These are phyloP conservation scores for Geococcyx californianus DNA, from an alignment of 2,113 vertebrate genomes.

Conservation along the genomic window DNA sequence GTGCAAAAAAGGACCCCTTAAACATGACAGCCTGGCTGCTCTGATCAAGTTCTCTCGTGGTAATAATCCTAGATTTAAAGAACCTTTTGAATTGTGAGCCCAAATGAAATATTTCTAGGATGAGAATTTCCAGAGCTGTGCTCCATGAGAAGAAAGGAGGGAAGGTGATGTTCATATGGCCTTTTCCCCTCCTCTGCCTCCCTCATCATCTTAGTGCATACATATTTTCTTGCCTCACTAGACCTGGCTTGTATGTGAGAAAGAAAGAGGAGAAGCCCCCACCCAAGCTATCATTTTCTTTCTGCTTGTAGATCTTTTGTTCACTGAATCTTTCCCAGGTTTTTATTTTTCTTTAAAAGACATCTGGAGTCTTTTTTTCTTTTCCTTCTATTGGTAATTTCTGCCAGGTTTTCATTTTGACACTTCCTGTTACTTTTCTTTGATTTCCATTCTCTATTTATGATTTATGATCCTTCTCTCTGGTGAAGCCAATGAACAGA, in stretches of 20 bases:
- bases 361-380: constrained; percentile 63
- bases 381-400: constrained; percentile 47
- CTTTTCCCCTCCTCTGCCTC: not conserved
- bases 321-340: constrained; percentile 21
- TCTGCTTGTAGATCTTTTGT: constrained; percentile 26
- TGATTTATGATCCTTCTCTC: constrained; percentile 63
- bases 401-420: constrained; percentile 70
- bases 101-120: not conserved
- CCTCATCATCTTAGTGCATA: not conserved
- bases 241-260: not conserved
- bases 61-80: constrained; percentile 20
- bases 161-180: not conserved
- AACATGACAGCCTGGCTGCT: not conserved
- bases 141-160: not conserved
- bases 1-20: not conserved
- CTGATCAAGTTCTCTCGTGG: not conserved
- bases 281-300: not conserved
- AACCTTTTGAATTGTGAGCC: constrained; percentile 16
- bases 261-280: not conserved
- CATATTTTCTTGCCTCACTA: not conserved
- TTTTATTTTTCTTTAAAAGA: not conserved
- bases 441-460: constrained; percentile 55
- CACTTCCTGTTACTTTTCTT: constrained; percentile 68
- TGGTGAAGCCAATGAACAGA: constrained; percentile 47
- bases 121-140: constrained; percentile 31